phyloP scores from a whole-genome alignment of 2,888 invertebrate genomes.

The Fragum whitleyi region DNA sequence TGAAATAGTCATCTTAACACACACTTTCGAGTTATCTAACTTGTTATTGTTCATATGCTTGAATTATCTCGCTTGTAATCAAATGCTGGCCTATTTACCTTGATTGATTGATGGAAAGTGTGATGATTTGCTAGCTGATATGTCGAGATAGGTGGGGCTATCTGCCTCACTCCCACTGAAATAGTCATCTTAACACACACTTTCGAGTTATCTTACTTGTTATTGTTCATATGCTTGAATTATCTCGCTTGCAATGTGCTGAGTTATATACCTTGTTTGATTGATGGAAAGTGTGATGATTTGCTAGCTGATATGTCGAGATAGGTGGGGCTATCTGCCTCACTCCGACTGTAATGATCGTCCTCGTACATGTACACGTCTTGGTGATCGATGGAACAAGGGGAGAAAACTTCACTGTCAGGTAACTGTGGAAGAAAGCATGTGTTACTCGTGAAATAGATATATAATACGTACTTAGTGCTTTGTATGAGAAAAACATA shows the following conservation, averaged over 20 bases:
- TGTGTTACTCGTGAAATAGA: no score
- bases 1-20: conserved; percentile 54
- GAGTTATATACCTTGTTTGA: conserved; percentile 62
- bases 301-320: conserved; percentile 62
- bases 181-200: conserved; percentile 59
- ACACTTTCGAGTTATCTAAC: no score
- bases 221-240: no score
- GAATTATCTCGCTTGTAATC: no score
- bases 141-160: conserved; percentile 60
- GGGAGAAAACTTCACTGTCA: conserved; percentile 56
- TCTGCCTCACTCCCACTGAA: conserved; percentile 29
- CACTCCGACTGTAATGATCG: conserved; percentile 31
- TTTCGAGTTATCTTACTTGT: no score
- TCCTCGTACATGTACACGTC: conserved; percentile 66
- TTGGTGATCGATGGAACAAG: conserved; percentile 57
- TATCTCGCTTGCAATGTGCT: no score
- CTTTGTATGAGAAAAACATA: no score
- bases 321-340: conserved; percentile 54
- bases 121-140: conserved; percentile 56
- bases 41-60: no score
- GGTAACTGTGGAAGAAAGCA: conserved; percentile 33
- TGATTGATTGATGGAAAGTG: conserved; percentile 44
- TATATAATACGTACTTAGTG: no score
- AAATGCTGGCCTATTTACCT: no score
- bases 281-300: conserved; percentile 40